Evolutionary conservation across 2,888 invertebrate genomes (phyloP).

Genomic region (Leptinotarsa peninsularis): DNA sequence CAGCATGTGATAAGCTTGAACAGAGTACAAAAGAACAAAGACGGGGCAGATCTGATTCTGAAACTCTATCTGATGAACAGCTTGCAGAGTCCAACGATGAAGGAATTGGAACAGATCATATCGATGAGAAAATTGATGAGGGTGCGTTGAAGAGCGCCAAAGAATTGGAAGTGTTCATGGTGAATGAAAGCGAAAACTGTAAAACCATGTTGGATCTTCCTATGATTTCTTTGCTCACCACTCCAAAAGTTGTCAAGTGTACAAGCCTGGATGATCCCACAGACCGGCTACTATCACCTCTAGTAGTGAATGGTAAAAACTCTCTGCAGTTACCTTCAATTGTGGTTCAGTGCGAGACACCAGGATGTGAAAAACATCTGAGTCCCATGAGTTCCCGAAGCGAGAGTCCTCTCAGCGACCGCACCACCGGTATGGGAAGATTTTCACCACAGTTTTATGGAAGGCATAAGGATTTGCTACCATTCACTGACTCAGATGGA

Average conservation of each 20-base stretch:
- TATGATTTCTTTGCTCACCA: conserved; percentile 59
- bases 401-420: conserved; percentile 82
- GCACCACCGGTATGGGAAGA: conserved; percentile 73
- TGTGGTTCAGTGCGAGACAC: conserved; percentile 69
- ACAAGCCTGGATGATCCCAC: conserved; percentile 70
- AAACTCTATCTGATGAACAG: conserved; percentile 80
- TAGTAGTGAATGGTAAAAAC: conserved; percentile 60
- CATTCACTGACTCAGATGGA: conserved; percentile 84
- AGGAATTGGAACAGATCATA: conserved; percentile 80
- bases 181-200: conserved; percentile 62
- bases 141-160: conserved; percentile 77
- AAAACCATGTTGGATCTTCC: conserved; percentile 68
- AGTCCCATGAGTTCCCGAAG: conserved; percentile 84
- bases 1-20: conserved; percentile 43
- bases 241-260: conserved; percentile 71
- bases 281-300: conserved; percentile 62
- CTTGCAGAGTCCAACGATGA: conserved; percentile 81
- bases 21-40: conserved; percentile 67
- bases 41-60: conserved; percentile 78
- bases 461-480: conserved; percentile 72
- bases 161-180: conserved; percentile 69
- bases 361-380: conserved; percentile 60
- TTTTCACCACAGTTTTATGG: conserved; percentile 82
- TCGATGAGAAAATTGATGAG: conserved; percentile 78
- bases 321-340: conserved; percentile 73